Conservation (phyloP, 1,140 invertebrate genomes). For the Platorchestia sp. region DNA sequence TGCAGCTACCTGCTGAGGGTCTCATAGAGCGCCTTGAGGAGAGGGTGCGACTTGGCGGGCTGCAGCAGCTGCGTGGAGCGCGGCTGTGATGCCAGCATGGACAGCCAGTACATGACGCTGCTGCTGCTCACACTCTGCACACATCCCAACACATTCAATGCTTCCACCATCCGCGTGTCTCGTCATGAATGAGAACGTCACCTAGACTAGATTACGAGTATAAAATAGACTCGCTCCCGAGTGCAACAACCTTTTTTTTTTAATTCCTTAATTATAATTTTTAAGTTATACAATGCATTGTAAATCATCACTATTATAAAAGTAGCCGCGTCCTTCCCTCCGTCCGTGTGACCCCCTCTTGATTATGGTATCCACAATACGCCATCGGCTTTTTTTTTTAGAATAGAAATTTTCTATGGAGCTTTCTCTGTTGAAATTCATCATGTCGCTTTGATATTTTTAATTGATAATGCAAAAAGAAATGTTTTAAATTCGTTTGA, state of each 20-base stretch:
- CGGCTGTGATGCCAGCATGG: constrained; percentile 80
- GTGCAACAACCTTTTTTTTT: constrained; percentile 74
- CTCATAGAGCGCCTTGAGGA: constrained; percentile 80
- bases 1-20: constrained; percentile 75
- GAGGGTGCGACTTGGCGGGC: constrained; percentile 77
- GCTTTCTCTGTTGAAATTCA: too few relatives aligned
- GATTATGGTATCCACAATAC: too few relatives aligned
- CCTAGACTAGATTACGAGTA: constrained; percentile 56
- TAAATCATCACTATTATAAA: too few relatives aligned
- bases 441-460: too few relatives aligned
- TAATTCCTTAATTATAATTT: too few relatives aligned
- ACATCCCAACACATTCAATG: constrained; percentile 57
- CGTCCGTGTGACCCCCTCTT: too few relatives aligned
- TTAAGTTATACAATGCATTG: too few relatives aligned
- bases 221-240: constrained; percentile 49
- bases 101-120: constrained; percentile 81
- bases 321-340: too few relatives aligned
- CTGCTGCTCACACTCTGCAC: constrained; percentile 80
- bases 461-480: too few relatives aligned
- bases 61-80: constrained; percentile 79
- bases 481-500: too few relatives aligned
- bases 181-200: background rate
- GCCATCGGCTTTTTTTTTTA: too few relatives aligned
- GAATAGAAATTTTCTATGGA: too few relatives aligned
- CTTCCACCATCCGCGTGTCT: background rate